Evolutionary conservation across 2,113 vertebrate species (phyloP), one percentile per base, ranked within the genome.

Genomic region (Telmatochromis brachygnathus): DNA sequence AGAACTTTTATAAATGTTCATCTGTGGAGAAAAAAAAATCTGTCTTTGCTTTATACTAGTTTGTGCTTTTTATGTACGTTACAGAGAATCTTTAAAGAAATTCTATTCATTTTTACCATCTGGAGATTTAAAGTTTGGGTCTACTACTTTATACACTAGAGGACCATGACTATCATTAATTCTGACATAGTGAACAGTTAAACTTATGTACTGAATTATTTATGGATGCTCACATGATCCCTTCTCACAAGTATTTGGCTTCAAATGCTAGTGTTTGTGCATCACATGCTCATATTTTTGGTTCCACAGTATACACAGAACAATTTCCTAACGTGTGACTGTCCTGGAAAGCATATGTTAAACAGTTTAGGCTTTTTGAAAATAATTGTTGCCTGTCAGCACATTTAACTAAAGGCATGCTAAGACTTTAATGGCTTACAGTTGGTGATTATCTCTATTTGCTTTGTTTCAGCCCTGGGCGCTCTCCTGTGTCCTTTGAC

Each of bases 401-500:
- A 28, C 23, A 49, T 49, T 77, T 77, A 49, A 17, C 45, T 51
- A 30, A 77, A 30, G 3, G 15, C 17, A 77, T 49, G 10, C 28
- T 49, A 77, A 30, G 42, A 47, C 23, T 77, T 77, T 2, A 28
- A 30, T 30, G 0, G 15, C 1, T 49, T 12, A 30, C 15, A 23
- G 49, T 23, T 23, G 49, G 81, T 13, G 19, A 45, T 15, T 49
- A n/a, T n/a, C 35, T 30, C 15, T 0, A 9, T n/a, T 84, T 80
- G n/a, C 85, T 17, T 35, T 8, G 5, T 87, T 95, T 23, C 92
- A 99, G 98, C 92, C 98, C 98, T 33, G 98, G 98, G 49, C 98
- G 98, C 80, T 99, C 98, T 56, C 98, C 98, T 2, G 96, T 99
- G 94, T 98, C 97, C 87, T 99, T 98, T 90, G 98, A 99, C 96